Evolutionary conservation across 2,888 invertebrate genomes (phyloP), one percentile per base, ranked within the genome.

Genomic region (Hartigia nigra): DNA sequence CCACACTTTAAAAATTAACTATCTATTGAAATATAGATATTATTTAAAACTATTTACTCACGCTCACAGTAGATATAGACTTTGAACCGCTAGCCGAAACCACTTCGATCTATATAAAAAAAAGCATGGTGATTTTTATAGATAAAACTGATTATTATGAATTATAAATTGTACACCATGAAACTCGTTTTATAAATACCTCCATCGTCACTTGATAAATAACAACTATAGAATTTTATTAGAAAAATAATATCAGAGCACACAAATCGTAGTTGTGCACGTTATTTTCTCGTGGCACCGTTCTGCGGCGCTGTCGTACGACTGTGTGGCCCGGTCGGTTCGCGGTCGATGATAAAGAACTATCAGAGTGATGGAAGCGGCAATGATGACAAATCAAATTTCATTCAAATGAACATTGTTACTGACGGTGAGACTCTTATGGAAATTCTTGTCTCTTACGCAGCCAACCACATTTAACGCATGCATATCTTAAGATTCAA

Each of bases 41-140:
- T 55, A 55, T 55, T 55, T 9, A 55, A 37, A 5, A 74, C 34
- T 35, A 77, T 79, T 77, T 84, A 91, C 92, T 92, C 86, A 92
- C 92, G 81, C 88, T 88, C 32, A 92, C 81, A 34, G 88, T 88
- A 34, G 89, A 86, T 76, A 92, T 82, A 36, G 84, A 83, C 83
- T 92, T 91, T 34, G 89, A 89, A 75, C 89, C 90, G 69, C 89
- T 89, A 31, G 91, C 87, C 80, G 87, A 88, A 76, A 92, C 82
- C 34, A 92, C 85, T 87, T 92, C 91, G 81, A 93, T 89, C 93
- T 93, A 83, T 69, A 90, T 90, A 31, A 77, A 81, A 31, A 77
- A 81, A 77, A 83, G 78, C 78, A 77, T 69, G n/a, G 14, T 34
- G 14, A 12, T 39, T 76, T 39, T 69, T 70, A 37, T 35, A 34